Base-by-base conservation (phyloP, 2,113 vertebrate species). In the Brienomyrus longianalis region DNA sequence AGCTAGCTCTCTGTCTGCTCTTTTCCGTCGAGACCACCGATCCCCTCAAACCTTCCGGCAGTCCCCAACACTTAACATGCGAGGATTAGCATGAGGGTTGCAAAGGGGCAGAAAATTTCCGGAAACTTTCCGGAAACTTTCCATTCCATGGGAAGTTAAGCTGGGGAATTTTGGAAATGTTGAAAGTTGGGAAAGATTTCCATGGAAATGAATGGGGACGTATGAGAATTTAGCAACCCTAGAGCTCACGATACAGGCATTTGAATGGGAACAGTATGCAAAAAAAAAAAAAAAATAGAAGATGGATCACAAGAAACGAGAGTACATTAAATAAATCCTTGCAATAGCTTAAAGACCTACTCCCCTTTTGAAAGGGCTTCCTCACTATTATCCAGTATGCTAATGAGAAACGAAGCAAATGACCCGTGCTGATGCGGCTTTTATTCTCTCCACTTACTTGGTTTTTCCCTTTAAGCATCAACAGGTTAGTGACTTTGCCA, bases 401-500 rank as follows among this genome's bases (percentile, higher is more conserved):
- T 86, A 86, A 86, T 51, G 23, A 19, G 15, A 59, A 59, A 87
- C 2, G 10, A 43, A 62, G 43, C 43, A 88, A 47, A 45, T 88
- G 39, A n/a, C 15, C 43, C n/a, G 45, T 52, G 5, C 1, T 23
- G 48, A 52, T 86, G 50, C 17, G 15, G 23, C 50, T n/a, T 86
- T 86, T 51, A n/a, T n/a, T 54, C 23, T n/a, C 23, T 35, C 13
- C 3, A 86, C 94, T 54, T 96, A 97, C 97, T 96, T 98, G 97
- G 91, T 94, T 95, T 96, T 95, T 97, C 91, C 93, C 93, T 94
- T 95, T 97, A 27, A 98, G 94, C 94, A 97, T 96, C 95, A 98
- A 96, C 91, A 97, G 85, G 92, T 98, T 98, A 70, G 96, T 97
- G 93, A 98, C 96, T 96, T 94, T 96, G 91, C 97, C 97, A 92